phyloP scores from a whole-genome alignment of 2,888 invertebrate genomes.

The Agriotes lineatus region DNA sequence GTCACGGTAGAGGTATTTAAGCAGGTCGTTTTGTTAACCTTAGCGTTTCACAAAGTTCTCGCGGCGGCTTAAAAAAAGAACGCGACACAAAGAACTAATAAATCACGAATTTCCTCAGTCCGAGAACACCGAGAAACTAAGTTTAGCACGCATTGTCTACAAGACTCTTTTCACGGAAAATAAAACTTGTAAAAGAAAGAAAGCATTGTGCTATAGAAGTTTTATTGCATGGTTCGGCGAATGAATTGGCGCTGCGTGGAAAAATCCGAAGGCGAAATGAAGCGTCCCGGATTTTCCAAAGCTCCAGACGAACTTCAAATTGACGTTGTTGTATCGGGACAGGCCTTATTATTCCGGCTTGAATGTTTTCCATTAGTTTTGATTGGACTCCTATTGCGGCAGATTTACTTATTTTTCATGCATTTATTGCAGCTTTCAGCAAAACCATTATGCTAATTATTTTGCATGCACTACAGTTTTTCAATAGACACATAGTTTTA shows the following conservation, averaged over 20 bases:
- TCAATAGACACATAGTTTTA: too few relatives aligned
- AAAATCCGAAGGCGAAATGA: conserved; percentile 40
- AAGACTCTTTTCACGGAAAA: conserved; percentile 50
- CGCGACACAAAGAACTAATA: conserved; percentile 31
- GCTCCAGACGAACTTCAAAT: conserved; percentile 36
- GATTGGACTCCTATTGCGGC: too few relatives aligned
- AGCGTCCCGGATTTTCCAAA: conserved; percentile 35
- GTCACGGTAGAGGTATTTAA: neutral
- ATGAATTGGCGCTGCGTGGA: conserved; percentile 41
- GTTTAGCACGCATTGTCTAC: conserved; percentile 44
- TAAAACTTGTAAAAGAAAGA: conserved; percentile 50
- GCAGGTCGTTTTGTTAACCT: neutral
- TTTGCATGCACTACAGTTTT: too few relatives aligned
- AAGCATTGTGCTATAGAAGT: conserved; percentile 43
- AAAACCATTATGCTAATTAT: too few relatives aligned
- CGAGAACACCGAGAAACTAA: conserved; percentile 37
- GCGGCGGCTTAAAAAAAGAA: conserved; percentile 7
- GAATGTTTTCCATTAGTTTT: conserved; percentile 38
- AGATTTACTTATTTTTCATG: too few relatives aligned
- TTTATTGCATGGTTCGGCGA: conserved; percentile 39
- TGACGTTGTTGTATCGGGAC: conserved; percentile 27
- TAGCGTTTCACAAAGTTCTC: conserved; percentile 1
- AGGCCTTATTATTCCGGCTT: conserved; percentile 30
- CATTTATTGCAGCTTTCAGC: too few relatives aligned
- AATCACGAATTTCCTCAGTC: conserved; percentile 40